Base-by-base conservation (phyloP, 2,113 vertebrate genomes). In the Zosterops lateralis region DNA sequence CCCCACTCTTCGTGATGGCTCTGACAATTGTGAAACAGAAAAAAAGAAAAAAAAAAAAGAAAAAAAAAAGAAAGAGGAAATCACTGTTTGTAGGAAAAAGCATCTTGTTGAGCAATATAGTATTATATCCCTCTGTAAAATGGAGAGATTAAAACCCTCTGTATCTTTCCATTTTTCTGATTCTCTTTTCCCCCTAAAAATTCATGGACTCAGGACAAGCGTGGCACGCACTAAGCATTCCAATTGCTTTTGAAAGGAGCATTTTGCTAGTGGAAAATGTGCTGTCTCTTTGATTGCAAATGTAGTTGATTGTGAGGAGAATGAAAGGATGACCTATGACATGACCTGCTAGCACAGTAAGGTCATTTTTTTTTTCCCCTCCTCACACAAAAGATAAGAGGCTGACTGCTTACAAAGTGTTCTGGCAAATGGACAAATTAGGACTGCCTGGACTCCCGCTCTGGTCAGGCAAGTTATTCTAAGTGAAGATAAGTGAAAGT, bases 321-420 rank as follows among this genome's bases (percentile, higher is more conserved):
- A 96, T 96, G 93, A 97, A 97, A 96, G 96, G 94, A 88, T 95
- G 95, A 97, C 95, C 97, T 96, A 90, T 95, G 95, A 93, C 96
- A 95, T 90, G 97, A 96, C 96, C 96, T 85, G 86, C 71, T 87
- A 89, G 83, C 34, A 36, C 89, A 93, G 66, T 92, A 93, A 95
- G 95, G 95, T 96, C 94, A 93, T 92, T 95, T 90, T 74, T 56
- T 56, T 22, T 12, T 6, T 31, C 71, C 48, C 17, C 38, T 92
- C 81, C 84, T 77, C 91, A 79, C 90, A 96, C 89, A 94, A 96
- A 95, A 96, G 96, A 97, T 96, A 97, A 97, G 94, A 93, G 84
- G 87, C 89, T 94, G 95, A 96, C 95, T 96, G 95, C 95, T 97
- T 96, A 97, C 96, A 97, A 97, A 97, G 96, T 97, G 95, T 94